Evolutionary conservation across 2,113 vertebrate species (phyloP), one percentile per base, ranked within the genome.

Genomic region (Lophius piscatorius): DNA sequence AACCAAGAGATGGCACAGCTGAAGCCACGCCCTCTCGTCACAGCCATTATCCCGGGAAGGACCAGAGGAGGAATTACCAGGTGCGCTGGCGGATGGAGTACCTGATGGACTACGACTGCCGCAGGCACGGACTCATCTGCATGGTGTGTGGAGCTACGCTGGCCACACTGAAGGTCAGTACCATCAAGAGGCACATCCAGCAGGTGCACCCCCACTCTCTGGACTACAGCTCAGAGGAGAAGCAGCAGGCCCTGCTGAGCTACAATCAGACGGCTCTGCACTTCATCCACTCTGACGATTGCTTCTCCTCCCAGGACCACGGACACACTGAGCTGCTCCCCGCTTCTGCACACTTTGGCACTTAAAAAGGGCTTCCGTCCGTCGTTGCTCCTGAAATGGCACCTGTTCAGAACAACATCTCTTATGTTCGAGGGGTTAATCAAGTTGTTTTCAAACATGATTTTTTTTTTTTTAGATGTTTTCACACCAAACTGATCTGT

Each of bases 71-170:
- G 39, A 95, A 95, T 88, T 97, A 97, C 90, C 95, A 96, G 90
- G 91, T 87, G 46, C 94, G 92, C 86, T 96, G 95, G 95, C 84
- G 94, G 74, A 80, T 86, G 45, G 94, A 96, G 39, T 96, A 91
- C 86, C 91, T 96, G 86, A 96, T 96, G 95, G 95, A 96, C 58
- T 96, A 96, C 26, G 93, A 95, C 87, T 93, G 93, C 55, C 89
- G 89, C 18, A 83, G 92, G 11, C 93, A 93, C 9, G 93, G 93
- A 0, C 82, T 94, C 34, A 92, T 94, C 80, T 94, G 93, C 86
- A 93, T 94, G 90, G 93, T 94, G 50, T 94, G 93, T 1, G 92
- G 93, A 0, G 91, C 92, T 34, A 91, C 92, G 0, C 78, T 94
- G 63, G 93, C 93, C 46, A 94, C 93, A 0, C 89, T 94, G 16